A percentile compares a stretch with the other conserved stretches of the same genome.
These are phyloP conservation scores for Eulemur mongoz DNA, from an alignment of 2,797 vertebrate genomes.

Conservation along the genomic window DNA sequence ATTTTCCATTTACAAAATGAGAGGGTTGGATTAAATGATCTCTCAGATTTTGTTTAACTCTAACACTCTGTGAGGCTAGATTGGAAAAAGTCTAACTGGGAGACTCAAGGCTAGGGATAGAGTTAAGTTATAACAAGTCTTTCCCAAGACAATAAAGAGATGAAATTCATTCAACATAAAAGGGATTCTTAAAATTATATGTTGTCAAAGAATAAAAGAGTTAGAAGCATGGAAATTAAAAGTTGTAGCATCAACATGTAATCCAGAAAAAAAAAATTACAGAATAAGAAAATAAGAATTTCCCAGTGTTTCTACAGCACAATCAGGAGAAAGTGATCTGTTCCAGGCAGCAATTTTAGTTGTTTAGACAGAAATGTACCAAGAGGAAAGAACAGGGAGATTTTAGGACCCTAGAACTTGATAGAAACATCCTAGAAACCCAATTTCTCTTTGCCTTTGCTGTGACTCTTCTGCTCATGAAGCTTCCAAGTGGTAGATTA, in stretches of 20 bases:
- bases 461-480: slow-evolving; percentile 20
- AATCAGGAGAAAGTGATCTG: slow-evolving; percentile 9
- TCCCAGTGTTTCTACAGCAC: slow-evolving; percentile 2
- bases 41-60: slow-evolving; percentile 27
- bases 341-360: slow-evolving; percentile 4
- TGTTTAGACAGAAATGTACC: slow-evolving; percentile 35
- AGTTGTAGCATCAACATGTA: slow-evolving; percentile 2
- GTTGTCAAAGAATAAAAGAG: not conserved
- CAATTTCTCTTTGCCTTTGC: not conserved
- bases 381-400: not conserved
- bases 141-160: slow-evolving; percentile 8
- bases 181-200: slow-evolving; percentile 53
- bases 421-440: slow-evolving; percentile 42
- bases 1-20: slow-evolving; percentile 15
- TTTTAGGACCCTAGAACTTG: slow-evolving; percentile 6
- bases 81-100: slow-evolving; percentile 4
- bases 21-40: not conserved
- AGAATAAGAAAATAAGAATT: slow-evolving; percentile 20
- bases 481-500: slow-evolving; percentile 35
- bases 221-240: slow-evolving; percentile 46
- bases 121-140: slow-evolving; percentile 18
- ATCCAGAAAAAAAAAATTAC: slow-evolving; percentile 28
- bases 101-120: not conserved
- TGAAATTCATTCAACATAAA: slow-evolving; percentile 19
- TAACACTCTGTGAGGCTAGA: not conserved